Conservation (phyloP, 2,797 vertebrate genomes). For the Euthynnus affinis region DNA sequence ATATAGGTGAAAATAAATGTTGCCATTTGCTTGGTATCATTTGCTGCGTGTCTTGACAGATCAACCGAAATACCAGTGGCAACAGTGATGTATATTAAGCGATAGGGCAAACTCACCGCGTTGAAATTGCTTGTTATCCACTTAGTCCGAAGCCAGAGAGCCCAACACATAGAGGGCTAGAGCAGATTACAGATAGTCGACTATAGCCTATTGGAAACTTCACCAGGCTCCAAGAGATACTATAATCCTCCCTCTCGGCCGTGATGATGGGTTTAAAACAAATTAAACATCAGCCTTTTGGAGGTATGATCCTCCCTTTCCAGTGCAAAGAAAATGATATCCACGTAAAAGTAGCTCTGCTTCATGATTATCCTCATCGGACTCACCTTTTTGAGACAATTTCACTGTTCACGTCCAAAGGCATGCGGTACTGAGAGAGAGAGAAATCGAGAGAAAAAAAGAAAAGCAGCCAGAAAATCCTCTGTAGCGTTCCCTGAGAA, state of each 20-base stretch:
- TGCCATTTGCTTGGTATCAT: not conserved
- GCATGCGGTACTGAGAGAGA: slow-evolving; percentile 36
- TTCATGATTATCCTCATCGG: slow-evolving; percentile 73
- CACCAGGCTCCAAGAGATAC: slow-evolving; percentile 67
- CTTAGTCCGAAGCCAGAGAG: slow-evolving; percentile 74
- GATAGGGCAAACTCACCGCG: slow-evolving; percentile 82
- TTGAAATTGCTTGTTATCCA: slow-evolving; percentile 75
- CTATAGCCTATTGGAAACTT: slow-evolving; percentile 72
- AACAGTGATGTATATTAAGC: slow-evolving; percentile 33
- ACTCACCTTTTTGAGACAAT: slow-evolving; percentile 70
- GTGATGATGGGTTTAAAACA: slow-evolving; percentile 56
- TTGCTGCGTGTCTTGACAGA: slow-evolving; percentile 24
- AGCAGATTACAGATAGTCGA: slow-evolving; percentile 62
- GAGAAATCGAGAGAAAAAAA: not conserved
- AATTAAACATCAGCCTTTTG: slow-evolving; percentile 71
- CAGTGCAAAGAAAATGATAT: slow-evolving; percentile 72
- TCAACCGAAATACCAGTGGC: slow-evolving; percentile 27
- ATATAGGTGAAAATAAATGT: slow-evolving; percentile 5
- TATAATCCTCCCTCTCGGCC: slow-evolving; percentile 71
- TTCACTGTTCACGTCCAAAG: slow-evolving; percentile 65
- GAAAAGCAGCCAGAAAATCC: slow-evolving; percentile 52
- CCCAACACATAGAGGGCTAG: slow-evolving; percentile 47
- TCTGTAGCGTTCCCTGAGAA: slow-evolving; percentile 71
- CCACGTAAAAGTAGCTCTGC: slow-evolving; percentile 79
- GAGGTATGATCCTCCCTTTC: slow-evolving; percentile 48